Evolutionary conservation across 2,888 invertebrate species (phyloP).

Genomic region (Abrostola tripartita): DNA sequence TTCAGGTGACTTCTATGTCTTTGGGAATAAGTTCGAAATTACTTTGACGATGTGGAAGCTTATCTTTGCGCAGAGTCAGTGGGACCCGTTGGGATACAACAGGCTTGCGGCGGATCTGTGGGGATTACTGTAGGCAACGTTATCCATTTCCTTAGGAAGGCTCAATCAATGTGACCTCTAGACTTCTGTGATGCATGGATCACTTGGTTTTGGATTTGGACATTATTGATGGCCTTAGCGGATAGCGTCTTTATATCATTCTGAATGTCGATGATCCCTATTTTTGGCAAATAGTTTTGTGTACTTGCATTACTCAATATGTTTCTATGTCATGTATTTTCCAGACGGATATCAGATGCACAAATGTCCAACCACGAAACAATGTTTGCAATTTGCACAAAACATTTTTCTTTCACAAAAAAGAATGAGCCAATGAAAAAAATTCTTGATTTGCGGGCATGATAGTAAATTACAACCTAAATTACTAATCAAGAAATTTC

Average conservation of each 20-base stretch:
- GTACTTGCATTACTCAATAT: too few species aligned
- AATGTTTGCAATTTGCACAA: too few species aligned
- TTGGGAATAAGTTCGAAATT: constrained; percentile 26
- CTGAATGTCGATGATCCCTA: too few species aligned
- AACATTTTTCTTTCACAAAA: too few species aligned
- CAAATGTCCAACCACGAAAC: too few species aligned
- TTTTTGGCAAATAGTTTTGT: too few species aligned
- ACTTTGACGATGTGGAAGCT: not conserved
- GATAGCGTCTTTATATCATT: not conserved
- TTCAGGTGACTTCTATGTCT: constrained; percentile 13
- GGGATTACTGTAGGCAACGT: constrained; percentile 65
- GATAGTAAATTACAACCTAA: too few species aligned
- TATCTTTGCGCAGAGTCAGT: constrained; percentile 41
- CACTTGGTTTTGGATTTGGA: constrained; percentile 14
- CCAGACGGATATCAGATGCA: too few species aligned
- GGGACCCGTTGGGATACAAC: constrained; percentile 58
- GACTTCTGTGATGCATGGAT: constrained; percentile 38
- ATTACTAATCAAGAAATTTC: too few species aligned
- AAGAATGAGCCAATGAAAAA: too few species aligned
- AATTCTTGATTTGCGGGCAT: too few species aligned
- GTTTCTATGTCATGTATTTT: too few species aligned
- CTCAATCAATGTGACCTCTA: constrained; percentile 55
- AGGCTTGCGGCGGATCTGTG: constrained; percentile 64
- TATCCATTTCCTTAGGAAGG: constrained; percentile 51
- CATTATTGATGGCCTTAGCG: not conserved